Conservation (phyloP, 2,888 invertebrate species). For the Thecophora atra region DNA sequence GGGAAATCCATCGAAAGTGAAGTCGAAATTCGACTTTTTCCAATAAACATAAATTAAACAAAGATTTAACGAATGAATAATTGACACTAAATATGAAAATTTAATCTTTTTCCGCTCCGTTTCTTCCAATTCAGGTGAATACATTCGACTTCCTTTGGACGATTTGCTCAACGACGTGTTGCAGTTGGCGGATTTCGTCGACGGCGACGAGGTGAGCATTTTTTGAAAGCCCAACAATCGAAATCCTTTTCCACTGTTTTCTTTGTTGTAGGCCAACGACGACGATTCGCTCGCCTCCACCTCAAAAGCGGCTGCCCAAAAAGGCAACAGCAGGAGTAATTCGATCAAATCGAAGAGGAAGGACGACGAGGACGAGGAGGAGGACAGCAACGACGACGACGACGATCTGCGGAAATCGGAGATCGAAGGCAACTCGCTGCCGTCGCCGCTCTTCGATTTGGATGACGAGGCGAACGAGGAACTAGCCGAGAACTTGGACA, state of each 20-base stretch:
- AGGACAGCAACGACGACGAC: constrained; percentile 45
- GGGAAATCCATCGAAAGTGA: too few relatives aligned
- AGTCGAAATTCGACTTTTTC: too few relatives aligned
- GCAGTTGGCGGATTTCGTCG: constrained; percentile 59
- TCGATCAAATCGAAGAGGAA: constrained; percentile 49
- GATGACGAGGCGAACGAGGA: constrained; percentile 65
- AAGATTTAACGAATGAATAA: too few relatives aligned
- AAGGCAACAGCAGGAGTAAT: constrained; percentile 38
- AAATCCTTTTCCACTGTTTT: background rate
- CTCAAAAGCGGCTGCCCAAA: constrained; percentile 56
- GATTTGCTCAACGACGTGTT: constrained; percentile 65
- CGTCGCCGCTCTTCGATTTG: constrained; percentile 64
- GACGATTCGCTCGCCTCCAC: constrained; percentile 58
- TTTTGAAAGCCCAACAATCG: background rate
- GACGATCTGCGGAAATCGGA: constrained; percentile 54
- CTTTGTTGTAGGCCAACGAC: constrained; percentile 42
- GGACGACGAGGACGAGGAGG: constrained; percentile 35
- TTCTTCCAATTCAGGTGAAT: constrained; percentile 59
- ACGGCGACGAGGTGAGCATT: constrained; percentile 55
- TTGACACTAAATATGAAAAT: too few relatives aligned
- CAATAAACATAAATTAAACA: too few relatives aligned
- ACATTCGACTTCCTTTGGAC: constrained; percentile 64
- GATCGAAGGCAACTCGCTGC: constrained; percentile 54
- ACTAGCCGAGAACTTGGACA: constrained; percentile 61
- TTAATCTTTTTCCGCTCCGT: too few relatives aligned